phyloP scores from a whole-genome alignment of 1,140 invertebrate species.

The Panulirus ornatus region DNA sequence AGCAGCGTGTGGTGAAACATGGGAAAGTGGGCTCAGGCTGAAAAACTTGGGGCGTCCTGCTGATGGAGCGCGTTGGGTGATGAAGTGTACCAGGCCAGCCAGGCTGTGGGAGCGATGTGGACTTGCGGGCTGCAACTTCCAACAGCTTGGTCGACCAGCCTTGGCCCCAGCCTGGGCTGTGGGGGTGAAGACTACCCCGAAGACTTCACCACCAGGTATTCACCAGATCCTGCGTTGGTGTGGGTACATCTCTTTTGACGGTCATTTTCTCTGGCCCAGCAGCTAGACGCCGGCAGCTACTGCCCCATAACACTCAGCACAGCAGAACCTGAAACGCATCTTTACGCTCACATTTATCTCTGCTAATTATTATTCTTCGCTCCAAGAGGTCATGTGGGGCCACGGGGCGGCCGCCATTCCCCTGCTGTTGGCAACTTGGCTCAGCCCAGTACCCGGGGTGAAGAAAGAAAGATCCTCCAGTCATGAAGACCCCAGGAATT shows the following conservation, averaged over 20 bases:
- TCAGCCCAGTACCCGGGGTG: background rate
- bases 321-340: background rate
- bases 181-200: background rate
- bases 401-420: background rate
- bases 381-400: background rate
- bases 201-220: background rate
- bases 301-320: background rate
- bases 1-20: slow-evolving; percentile 32
- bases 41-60: background rate
- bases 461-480: no score
- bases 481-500: no score
- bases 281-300: background rate
- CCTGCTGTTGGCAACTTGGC: background rate
- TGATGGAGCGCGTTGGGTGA: background rate
- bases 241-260: background rate
- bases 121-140: no score
- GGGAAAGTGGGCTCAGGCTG: slow-evolving; percentile 20
- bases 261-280: background rate
- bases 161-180: background rate
- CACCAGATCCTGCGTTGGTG: no score
- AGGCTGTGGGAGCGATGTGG: no score
- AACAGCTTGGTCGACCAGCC: no score
- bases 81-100: no score
- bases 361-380: background rate
- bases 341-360: background rate